phyloP scores from a whole-genome alignment of 2,888 invertebrate species.

The Sesia apiformis region DNA sequence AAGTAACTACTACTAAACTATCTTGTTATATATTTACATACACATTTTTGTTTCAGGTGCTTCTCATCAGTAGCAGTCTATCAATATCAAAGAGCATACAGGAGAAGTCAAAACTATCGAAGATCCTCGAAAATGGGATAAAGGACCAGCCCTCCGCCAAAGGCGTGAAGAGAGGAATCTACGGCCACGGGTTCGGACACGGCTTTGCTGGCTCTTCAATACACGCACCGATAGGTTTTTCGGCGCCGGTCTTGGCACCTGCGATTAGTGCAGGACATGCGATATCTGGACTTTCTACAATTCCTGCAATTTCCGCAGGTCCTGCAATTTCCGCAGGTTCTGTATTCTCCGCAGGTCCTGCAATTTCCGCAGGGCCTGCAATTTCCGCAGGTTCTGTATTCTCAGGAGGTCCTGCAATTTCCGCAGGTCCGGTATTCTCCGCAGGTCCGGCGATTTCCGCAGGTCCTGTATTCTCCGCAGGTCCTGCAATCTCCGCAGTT shows the following conservation, averaged over 20 bases:
- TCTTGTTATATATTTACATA: too few species aligned
- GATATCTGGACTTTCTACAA: background rate
- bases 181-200: constrained; percentile 12
- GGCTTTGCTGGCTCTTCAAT: background rate
- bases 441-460: constrained; percentile 20
- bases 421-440: constrained; percentile 7
- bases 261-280: background rate
- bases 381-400: constrained; percentile 10
- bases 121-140: constrained; percentile 49
- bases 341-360: constrained; percentile 19
- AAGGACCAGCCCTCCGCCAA: constrained; percentile 45
- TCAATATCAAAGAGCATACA: constrained; percentile 44
- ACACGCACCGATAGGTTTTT: background rate
- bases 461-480: constrained; percentile 12
- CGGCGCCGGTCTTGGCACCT: background rate
- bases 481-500: constrained; percentile 18
- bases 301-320: constrained; percentile 6
- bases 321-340: constrained; percentile 10
- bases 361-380: constrained; percentile 19
- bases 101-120: constrained; percentile 41
- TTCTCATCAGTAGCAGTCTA: constrained; percentile 49
- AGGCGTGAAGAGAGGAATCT: constrained; percentile 48
- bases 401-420: constrained; percentile 6
- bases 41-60: constrained; percentile 32
- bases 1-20: too few species aligned